A percentile compares a stretch with the other conserved stretches of the same genome.
Evolutionary conservation across 2,888 invertebrate genomes (phyloP).

Genomic region (Limnephilus lunatus): DNA sequence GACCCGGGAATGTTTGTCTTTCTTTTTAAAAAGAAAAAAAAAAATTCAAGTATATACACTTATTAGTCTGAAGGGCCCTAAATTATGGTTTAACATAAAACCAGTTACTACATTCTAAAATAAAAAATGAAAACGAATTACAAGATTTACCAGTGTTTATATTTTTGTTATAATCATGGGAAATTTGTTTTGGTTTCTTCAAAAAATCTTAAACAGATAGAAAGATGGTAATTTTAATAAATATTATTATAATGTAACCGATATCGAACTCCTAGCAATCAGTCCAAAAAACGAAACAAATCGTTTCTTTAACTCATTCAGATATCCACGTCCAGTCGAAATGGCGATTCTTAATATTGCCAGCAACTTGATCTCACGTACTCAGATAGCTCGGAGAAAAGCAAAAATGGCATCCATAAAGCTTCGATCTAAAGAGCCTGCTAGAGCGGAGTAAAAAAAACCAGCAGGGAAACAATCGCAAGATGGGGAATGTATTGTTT

Average conservation of each 20-base stretch:
- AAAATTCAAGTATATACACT: no score
- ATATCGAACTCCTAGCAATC: background rate
- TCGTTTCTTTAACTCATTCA: constrained; percentile 34
- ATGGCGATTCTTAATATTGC: constrained; percentile 61
- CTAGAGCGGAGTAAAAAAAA: background rate
- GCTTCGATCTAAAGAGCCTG: constrained; percentile 48
- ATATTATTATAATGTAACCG: background rate
- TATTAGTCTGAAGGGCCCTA: no score
- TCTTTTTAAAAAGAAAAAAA: no score
- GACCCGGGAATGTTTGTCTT: no score
- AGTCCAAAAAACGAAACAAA: background rate
- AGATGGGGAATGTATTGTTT: background rate
- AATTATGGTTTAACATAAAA: no score
- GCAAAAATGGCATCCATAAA: constrained; percentile 60
- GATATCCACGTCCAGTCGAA: constrained; percentile 43
- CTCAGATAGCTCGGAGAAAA: constrained; percentile 53
- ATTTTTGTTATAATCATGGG: background rate
- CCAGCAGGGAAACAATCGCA: background rate
- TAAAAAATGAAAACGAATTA: background rate
- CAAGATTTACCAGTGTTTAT: background rate
- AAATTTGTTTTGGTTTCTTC: background rate
- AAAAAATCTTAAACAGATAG: background rate
- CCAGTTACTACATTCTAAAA: no score
- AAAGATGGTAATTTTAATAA: background rate
- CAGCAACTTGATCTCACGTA: constrained; percentile 54